Evolutionary conservation across 2,888 invertebrate species (phyloP).

Genomic region (Cyaniris semiargus): DNA sequence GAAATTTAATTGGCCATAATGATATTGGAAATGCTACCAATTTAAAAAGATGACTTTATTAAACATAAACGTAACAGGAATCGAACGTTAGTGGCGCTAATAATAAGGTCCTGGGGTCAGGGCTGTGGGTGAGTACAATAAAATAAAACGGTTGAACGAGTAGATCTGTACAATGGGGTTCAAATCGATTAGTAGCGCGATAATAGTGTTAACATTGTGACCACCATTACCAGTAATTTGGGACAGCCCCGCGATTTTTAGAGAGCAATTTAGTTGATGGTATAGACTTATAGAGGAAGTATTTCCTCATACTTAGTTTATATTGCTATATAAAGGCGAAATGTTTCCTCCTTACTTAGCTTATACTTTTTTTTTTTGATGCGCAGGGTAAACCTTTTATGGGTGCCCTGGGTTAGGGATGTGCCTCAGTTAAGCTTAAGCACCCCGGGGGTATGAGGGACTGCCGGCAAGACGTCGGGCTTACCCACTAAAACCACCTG

Average conservation of each 20-base stretch:
- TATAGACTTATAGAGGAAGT: background rate
- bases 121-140: conserved; percentile 70
- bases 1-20: conserved; percentile 53
- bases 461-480: no score
- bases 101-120: conserved; percentile 51
- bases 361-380: no score
- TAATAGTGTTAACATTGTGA: conserved; percentile 57
- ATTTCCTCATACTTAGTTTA: background rate
- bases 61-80: conserved; percentile 2
- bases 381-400: no score
- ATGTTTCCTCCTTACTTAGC: background rate
- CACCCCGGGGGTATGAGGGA: no score
- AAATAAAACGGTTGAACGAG: conserved; percentile 74
- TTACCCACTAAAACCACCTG: no score
- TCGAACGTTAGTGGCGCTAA: background rate
- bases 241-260: conserved; percentile 31
- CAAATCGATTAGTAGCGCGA: conserved; percentile 74
- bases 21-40: conserved; percentile 36
- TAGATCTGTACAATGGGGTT: conserved; percentile 68
- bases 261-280: background rate
- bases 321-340: background rate
- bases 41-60: conserved; percentile 30
- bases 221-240: conserved; percentile 43
- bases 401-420: no score
- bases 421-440: no score